These are phyloP conservation scores for Nymphalis polychloros DNA, from an alignment of 2,888 invertebrate species.

Conservation along the genomic window DNA sequence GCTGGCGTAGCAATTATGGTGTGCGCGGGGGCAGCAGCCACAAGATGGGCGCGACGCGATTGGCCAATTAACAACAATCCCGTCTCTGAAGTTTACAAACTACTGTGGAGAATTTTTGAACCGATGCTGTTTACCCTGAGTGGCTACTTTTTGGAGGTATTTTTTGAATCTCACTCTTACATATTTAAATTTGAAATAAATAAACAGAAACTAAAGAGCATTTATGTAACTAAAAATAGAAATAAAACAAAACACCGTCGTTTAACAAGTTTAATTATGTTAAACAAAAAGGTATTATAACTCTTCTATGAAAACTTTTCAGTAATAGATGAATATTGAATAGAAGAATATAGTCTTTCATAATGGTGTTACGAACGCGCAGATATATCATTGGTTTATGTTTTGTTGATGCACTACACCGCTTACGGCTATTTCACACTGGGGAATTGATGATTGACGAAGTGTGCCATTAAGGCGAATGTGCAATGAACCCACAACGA, in stretches of 20 bases:
- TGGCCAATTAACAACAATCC: constrained; percentile 72
- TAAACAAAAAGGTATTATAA: no score
- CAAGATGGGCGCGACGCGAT: constrained; percentile 69
- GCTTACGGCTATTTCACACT: not conserved
- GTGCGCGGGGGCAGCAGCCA: constrained; percentile 71
- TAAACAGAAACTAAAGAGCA: no score
- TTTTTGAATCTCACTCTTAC: not conserved
- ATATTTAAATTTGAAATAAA: not conserved
- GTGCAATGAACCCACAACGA: not conserved
- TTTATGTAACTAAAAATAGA: no score
- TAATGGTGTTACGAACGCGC: not conserved
- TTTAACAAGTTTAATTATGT: no score
- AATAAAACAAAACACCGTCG: no score
- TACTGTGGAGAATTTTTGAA: constrained; percentile 71
- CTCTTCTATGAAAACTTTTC: not conserved
- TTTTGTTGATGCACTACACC: constrained; percentile 2
- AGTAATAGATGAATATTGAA: not conserved
- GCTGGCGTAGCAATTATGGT: constrained; percentile 78
- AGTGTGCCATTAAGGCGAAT: not conserved
- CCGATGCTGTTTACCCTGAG: constrained; percentile 75
- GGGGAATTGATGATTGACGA: not conserved
- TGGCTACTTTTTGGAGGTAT: constrained; percentile 72
- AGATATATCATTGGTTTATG: constrained; percentile 6
- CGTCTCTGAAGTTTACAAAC: constrained; percentile 68
- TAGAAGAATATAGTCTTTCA: not conserved